Evolutionary conservation across 2,888 invertebrate genomes (phyloP), one percentile per base, ranked within the genome.

Genomic region (Folsomia manolachei): DNA sequence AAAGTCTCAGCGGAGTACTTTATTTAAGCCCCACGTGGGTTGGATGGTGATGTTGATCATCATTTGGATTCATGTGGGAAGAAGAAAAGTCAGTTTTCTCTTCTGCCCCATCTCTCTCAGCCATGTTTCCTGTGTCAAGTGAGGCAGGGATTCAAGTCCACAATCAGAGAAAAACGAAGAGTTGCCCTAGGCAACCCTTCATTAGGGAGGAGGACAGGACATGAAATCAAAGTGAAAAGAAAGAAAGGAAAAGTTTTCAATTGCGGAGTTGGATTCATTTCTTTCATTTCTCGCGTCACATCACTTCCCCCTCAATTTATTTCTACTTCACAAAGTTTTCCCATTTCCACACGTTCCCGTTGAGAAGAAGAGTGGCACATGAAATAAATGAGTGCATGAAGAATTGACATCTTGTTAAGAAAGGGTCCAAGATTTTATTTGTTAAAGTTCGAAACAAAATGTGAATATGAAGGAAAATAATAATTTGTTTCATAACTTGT

Each of bases 171-270:
- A 73, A 74, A 75, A 76, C 74, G 76, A 76, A 75, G 73, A 76
- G 79, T 79, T 79, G 79, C 79, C 73, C 73, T 26, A 75, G 78
- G 80, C 80, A 80, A 80, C 80, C 78, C 80, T 77, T 80, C 80
- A 80, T 80, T 80, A 80, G 78, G 26, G 26, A 11, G 2, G 2
- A 27, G 63, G n/a, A n/a, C 23, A 14, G 63, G n/a, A n/a, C n/a
- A n/a, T n/a, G 27, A 63, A 63, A 27, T 25, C n/a, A 27, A 63
- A 63, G 27, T n/a, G 27, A 63, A 26, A 63, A 63, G 25, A 63
- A 25, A 27, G 27, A 63, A 63, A 63, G 27, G 27, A 27, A 27
- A 25, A 39, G 39, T 39, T 39, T 39, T 39, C n/a, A n/a, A n/a
- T n/a, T n/a, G n/a, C n/a, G n/a, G n/a, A n/a, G 39, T 14, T 39